A percentile compares a stretch with the other conserved stretches of the same genome.
phyloP scores from a whole-genome alignment of 2,797 vertebrate species.

The Uromys caudimaculatus region DNA sequence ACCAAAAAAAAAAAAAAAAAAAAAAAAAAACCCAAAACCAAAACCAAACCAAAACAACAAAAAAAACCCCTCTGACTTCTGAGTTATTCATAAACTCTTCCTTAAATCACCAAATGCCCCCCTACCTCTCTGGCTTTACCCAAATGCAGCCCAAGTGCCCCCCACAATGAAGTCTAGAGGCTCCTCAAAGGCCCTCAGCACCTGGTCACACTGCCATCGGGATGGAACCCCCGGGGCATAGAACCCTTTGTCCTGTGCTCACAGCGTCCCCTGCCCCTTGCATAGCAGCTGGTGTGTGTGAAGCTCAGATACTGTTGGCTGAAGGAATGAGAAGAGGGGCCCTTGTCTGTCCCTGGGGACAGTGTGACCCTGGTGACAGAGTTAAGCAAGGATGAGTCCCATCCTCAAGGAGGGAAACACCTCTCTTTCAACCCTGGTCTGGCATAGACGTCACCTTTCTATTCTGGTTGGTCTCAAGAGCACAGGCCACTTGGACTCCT shows the following conservation, averaged over 20 bases:
- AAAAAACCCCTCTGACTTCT: neutral
- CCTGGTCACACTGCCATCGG: neutral
- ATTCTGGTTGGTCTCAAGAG: neutral
- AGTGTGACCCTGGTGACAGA: neutral
- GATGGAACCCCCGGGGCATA: neutral
- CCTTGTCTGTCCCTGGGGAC: neutral
- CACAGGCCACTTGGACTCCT: neutral
- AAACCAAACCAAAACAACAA: too few relatives aligned
- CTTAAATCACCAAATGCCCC: accelerated
- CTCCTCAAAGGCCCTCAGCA: neutral
- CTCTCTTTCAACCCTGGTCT: neutral
- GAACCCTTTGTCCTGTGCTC: neutral
- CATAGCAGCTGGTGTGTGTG: neutral
- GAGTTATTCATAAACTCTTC: neutral
- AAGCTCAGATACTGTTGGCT: neutral
- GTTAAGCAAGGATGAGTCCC: neutral
- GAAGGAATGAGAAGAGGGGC: neutral
- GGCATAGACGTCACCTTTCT: neutral
- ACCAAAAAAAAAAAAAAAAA: too few relatives aligned
- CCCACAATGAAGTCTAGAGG: neutral
- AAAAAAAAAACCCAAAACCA: too few relatives aligned
- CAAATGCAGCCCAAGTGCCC: neutral
- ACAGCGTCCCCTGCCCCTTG: neutral
- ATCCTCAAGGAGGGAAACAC: neutral
- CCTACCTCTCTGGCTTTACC: neutral